phyloP scores from a whole-genome alignment of 1,140 invertebrate genomes.

The Wasmannia auropunctata region DNA sequence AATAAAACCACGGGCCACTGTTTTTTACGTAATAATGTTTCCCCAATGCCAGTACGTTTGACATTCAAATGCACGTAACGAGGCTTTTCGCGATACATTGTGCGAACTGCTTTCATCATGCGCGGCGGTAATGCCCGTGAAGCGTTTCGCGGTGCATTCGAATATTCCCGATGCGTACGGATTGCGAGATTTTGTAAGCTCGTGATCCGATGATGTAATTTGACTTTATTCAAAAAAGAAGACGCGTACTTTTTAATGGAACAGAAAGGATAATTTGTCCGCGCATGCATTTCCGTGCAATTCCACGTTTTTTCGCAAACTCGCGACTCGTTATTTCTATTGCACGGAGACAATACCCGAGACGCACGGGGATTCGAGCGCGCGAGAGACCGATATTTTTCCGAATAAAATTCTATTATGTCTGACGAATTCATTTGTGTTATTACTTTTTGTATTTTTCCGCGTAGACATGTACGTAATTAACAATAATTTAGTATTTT shows the following conservation, averaged over 20 bases:
- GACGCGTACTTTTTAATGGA: conserved; percentile 1
- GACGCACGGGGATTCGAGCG: neutral
- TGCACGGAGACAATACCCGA: neutral
- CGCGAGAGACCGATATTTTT: neutral
- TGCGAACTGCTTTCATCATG: conserved; percentile 9
- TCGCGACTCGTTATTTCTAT: neutral
- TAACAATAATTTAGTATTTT: neutral
- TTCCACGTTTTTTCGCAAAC: neutral
- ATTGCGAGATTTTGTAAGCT: conserved; percentile 26
- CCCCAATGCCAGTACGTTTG: conserved; percentile 20
- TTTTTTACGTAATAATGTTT: conserved; percentile 41
- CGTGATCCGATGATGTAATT: conserved; percentile 16
- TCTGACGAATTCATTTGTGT: neutral
- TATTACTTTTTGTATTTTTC: neutral
- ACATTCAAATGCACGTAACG: conserved; percentile 39
- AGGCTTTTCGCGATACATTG: conserved; percentile 41
- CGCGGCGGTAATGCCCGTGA: neutral
- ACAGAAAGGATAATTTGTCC: neutral
- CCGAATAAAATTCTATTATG: neutral
- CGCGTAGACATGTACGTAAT: neutral
- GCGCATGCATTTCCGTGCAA: neutral
- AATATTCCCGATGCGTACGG: neutral
- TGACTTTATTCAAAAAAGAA: conserved; percentile 4
- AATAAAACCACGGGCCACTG: neutral
- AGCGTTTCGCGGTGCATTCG: neutral